Evolutionary conservation across 2,113 vertebrate genomes (phyloP).

Genomic region (Tetrax tetrax): DNA sequence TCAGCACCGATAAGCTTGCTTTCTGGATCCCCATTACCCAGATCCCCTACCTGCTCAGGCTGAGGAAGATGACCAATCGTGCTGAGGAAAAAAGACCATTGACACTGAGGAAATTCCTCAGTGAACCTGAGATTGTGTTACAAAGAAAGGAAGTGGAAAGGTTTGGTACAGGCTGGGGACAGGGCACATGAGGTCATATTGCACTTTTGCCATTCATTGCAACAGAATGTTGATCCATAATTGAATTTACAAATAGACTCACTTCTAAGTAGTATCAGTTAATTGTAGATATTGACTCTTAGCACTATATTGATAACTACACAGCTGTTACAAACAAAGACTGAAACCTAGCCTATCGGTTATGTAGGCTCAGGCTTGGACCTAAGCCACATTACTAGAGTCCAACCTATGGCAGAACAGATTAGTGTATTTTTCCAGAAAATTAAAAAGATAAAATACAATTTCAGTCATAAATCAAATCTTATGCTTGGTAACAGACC

Average conservation of each 20-base stretch:
- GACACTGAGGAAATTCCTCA: background rate
- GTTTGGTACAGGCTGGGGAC: background rate
- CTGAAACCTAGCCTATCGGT: background rate
- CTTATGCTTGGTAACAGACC: accelerated
- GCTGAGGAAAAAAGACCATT: background rate
- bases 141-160: accelerated
- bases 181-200: background rate
- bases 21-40: background rate
- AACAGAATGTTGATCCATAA: background rate
- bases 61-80: background rate
- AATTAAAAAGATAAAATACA: background rate
- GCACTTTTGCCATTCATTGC: background rate
- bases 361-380: background rate
- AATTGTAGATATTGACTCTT: background rate
- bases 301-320: background rate
- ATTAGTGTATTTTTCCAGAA: background rate
- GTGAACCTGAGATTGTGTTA: background rate
- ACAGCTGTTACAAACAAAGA: background rate
- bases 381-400: background rate
- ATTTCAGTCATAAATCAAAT: background rate
- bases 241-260: background rate
- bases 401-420: background rate
- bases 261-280: background rate
- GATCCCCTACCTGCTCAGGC: background rate
- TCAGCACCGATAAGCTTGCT: background rate